Base-by-base conservation (phyloP, 2,888 invertebrate genomes). In the Eupithecia centaureata region DNA sequence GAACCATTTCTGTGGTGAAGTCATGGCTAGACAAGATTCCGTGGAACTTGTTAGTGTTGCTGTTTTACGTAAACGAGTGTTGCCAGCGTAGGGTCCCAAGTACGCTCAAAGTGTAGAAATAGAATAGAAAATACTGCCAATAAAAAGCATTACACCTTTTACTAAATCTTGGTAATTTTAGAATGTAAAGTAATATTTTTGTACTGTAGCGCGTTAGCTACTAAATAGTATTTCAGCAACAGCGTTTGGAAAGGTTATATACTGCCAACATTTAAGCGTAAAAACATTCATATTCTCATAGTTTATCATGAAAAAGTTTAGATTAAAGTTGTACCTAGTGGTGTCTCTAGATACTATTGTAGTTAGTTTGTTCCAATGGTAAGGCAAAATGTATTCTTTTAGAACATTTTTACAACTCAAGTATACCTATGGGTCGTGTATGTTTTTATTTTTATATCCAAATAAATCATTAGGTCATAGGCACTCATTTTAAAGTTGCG, bases 401-500 rank as follows among this genome's bases (percentile, higher is more conserved):
- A 82, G 79, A 72, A 74, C 76, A 77, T 71, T 77, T 22, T 76
- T 76, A 70, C 75, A 72, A 76, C 64, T 79, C 76, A 74, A 68
- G 57, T 77, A 76, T 15, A 35, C 13, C 27, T 52, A 27, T 76
- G 77, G 76, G 78, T 71, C 61, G 64, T 68, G 80, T 89, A 89
- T 84, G 84, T 91, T 90, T 89, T 90, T 90, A 90, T 90, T 90
- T 91, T 91, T 91, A 89, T 91, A 91, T 90, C 82, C 78, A 83
- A 82, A 82, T 80, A 81, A 78, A 79, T 79, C 77, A 80, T 76
- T 85, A 85, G n/a, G 79, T 79, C 76, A 65, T 83, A 83, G 84
- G 79, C 80, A 76, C 73, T 78, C 78, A 81, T 82, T 81, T 81
- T 78, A 82, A 30, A 80, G 80, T 81, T 61, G 51, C 85, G 84